Evolutionary conservation across 2,113 vertebrate genomes (phyloP), one percentile per base, ranked within the genome.

Genomic region (Crotalus viridis): DNA sequence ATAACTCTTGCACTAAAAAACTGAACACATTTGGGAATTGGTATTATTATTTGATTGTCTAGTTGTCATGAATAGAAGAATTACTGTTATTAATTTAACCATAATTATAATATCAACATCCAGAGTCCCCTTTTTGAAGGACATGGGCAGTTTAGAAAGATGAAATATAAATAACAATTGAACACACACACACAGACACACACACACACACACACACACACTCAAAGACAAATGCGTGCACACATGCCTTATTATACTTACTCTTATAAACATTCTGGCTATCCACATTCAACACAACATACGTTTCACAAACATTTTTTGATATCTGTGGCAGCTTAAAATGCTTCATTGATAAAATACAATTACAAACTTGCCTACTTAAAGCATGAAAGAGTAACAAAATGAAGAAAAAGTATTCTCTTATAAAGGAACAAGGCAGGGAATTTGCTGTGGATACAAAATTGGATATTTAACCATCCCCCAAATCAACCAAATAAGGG

Each of bases 271-370:
- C 0, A 0, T 89, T 94, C 93, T 92, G 92, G 94, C 94, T 95
- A 93, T 17, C 90, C 55, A 94, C 85, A 89, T 95, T 96, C 93
- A 95, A 88, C 94, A 39, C 0, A 0, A 90, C 61, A 93, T 52
- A 69, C 93, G 93, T 96, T 96, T 96, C 92, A 95, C 92, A 95
- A 96, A 96, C 94, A 90, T 74, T 88, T 17, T 48, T 95, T 54
- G 88, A 94, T 89, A 81, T 85, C 94, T 91, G 43, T 93, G 92
- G 56, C 57, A 59, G 90, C 93, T 94, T 95, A 94, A 94, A 94
- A 85, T 43, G 52, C 92, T 93, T 93, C 57, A 94, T 69, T n/a
- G 64, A 69, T 94, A 96, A 97, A 97, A 96, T 95, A 87, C 0
- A 9, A 59, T 95, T 69, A 69, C 12, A 69, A 89, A 95, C 59